Evolutionary conservation across 2,888 invertebrate species (phyloP), one percentile per base, ranked within the genome.

Genomic region (Cerceris rybyensis): DNA sequence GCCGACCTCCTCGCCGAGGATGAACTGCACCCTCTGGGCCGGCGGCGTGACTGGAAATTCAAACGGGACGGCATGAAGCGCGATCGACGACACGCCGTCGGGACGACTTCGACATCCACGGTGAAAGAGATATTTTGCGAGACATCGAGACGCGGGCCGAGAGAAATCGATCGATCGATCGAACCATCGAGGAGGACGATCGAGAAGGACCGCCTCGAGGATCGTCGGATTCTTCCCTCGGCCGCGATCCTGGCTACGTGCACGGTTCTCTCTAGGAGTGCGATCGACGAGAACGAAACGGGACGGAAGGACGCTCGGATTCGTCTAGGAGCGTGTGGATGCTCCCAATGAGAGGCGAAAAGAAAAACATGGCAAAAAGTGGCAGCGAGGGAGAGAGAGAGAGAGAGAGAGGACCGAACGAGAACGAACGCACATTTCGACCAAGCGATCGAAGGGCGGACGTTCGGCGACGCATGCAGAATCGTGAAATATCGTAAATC

Each of bases 1-100:
- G 88, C 96, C 97, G 81, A 96, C 95, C 90, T 98, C 98, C 93
- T 98, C 98, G 46, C 98, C 98, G 73, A 99, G 95, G 90, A 99
- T 98, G 91, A 98, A 98, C 93, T 99, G 99, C 66, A 99, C 98
- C 89, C 99, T 95, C 93, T 99, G 98, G 66, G 98, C 97, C 14
- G 99, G 99, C 59, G 98, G 98, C 67, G 97, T 98, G 87, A 96
- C 98, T 98, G 83, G 6, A 86, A 82, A 79, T 59, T 63, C 54
- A 69, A 7, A 52, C 46, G 52, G 16, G 7, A 6, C 7, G 7
- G 14, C n/a, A 57, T 83, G 43, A 73, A 52, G 63, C 63, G 13
- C 9, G 46, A 46, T 46, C 8, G 43, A 9, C 43, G 43, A 9
- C n/a, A n/a, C n/a, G n/a, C n/a, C n/a, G n/a, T n/a, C 46, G 8